phyloP scores from a whole-genome alignment of 2,797 vertebrate genomes.

The Synaphobranchus kaupii region DNA sequence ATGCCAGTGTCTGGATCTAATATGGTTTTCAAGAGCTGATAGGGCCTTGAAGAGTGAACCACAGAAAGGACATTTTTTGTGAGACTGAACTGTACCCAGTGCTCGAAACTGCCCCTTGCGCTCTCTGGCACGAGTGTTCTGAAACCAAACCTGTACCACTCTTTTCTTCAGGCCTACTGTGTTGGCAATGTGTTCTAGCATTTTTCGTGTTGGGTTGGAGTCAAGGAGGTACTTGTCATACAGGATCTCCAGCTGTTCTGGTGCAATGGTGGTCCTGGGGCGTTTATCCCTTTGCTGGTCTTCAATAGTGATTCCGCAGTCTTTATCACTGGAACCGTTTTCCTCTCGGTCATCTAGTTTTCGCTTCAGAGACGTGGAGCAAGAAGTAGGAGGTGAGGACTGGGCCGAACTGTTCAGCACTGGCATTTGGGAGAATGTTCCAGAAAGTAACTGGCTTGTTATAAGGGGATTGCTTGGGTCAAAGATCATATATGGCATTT shows the following conservation, averaged over 20 bases:
- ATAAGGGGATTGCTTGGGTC: constrained; percentile 96
- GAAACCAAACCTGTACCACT: constrained; percentile 99
- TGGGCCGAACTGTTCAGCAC: constrained; percentile 83
- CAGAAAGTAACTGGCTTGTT: constrained; percentile 91
- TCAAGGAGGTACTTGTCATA: constrained; percentile 98
- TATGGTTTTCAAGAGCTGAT: constrained; percentile 96
- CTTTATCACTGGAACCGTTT: constrained; percentile 86
- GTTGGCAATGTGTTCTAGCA: constrained; percentile 97
- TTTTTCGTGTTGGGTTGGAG: constrained; percentile 97
- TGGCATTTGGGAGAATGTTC: constrained; percentile 88
- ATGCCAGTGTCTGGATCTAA: constrained; percentile 96
- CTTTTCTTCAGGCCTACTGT: constrained; percentile 98
- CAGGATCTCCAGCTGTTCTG: constrained; percentile 96
- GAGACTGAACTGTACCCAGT: constrained; percentile 91
- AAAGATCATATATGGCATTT: constrained; percentile 99
- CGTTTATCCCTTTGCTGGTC: constrained; percentile 98
- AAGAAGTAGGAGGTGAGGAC: constrained; percentile 69
- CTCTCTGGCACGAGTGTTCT: constrained; percentile 96
- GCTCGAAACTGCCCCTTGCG: constrained; percentile 97
- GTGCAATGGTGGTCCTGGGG: constrained; percentile 96
- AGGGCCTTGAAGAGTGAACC: constrained; percentile 97
- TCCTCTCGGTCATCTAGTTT: constrained; percentile 98
- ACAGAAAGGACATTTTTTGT: constrained; percentile 97
- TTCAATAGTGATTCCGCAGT: constrained; percentile 87
- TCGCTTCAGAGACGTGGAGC: constrained; percentile 82